phyloP scores from a whole-genome alignment of 2,113 vertebrate species.

The Scophthalmus maximus region DNA sequence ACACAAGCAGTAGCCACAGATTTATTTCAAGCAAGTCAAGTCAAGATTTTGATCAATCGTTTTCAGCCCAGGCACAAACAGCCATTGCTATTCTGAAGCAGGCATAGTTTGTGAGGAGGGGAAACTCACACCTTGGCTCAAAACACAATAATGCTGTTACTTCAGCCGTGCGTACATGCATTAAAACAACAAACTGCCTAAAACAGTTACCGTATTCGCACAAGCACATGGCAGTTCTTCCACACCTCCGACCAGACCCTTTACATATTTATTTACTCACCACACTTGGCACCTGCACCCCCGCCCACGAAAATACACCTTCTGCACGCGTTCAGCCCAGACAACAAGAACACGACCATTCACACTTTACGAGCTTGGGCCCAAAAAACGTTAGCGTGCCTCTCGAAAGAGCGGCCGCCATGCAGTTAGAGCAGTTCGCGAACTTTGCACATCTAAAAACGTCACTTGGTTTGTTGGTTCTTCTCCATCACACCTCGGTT shows the following conservation, averaged over 20 bases:
- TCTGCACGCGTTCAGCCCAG: constrained; percentile 38
- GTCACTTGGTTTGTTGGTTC: constrained; percentile 69
- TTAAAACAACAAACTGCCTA: too few species aligned
- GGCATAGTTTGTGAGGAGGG: background rate
- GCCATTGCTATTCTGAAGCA: constrained; percentile 46
- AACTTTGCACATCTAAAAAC: constrained; percentile 74
- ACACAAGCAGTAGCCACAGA: constrained; percentile 19
- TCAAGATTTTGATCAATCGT: constrained; percentile 38
- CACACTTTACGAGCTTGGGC: constrained; percentile 70
- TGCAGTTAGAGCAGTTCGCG: constrained; percentile 57
- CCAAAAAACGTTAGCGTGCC: constrained; percentile 25
- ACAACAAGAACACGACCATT: constrained; percentile 71
- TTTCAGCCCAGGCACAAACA: constrained; percentile 30
- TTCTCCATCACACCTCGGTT: constrained; percentile 71
- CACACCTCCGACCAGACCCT: constrained; percentile 73
- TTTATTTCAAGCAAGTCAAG: constrained; percentile 14
- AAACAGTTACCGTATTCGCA: constrained; percentile 33
- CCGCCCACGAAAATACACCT: constrained; percentile 67
- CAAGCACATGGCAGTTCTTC: constrained; percentile 47
- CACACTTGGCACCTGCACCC: constrained; percentile 70
- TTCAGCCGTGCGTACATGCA: background rate
- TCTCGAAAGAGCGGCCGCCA: constrained; percentile 36
- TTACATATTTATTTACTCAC: constrained; percentile 75
- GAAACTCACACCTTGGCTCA: constrained; percentile 48
- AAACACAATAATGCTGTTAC: constrained; percentile 24